Conservation (phyloP, 2,113 vertebrate genomes). For the Syngnathus floridae region DNA sequence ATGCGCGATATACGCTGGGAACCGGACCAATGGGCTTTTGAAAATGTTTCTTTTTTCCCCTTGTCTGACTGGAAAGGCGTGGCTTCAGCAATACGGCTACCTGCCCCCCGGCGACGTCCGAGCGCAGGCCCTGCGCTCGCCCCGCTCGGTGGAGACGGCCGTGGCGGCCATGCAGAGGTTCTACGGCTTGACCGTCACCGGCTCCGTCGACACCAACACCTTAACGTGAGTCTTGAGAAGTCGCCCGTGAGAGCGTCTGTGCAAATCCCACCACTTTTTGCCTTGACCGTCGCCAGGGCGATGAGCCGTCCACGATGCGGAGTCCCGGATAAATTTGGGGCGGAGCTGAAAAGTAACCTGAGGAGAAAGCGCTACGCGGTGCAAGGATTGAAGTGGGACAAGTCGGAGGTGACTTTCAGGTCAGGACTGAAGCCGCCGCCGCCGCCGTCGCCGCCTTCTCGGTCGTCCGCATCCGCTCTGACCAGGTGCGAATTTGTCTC, state of each 20-base stretch:
- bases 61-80: conserved; percentile 63
- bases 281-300: conserved; percentile 67
- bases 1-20: no score
- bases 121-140: conserved; percentile 82
- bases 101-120: conserved; percentile 83
- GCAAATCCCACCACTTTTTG: not conserved
- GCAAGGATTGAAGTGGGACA: conserved; percentile 86
- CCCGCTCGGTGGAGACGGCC: conserved; percentile 74
- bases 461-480: not conserved
- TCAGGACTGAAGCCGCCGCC: conserved; percentile 43
- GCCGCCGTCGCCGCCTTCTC: no score
- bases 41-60: conserved; percentile 2
- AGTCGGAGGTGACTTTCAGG: conserved; percentile 85
- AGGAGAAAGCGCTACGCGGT: conserved; percentile 83
- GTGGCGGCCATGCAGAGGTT: conserved; percentile 85
- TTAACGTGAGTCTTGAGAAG: conserved; percentile 69
- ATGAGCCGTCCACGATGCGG: conserved; percentile 85
- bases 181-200: conserved; percentile 80
- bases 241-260: not conserved
- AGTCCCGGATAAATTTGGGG: conserved; percentile 84
- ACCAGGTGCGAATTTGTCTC: not conserved
- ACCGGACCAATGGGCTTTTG: no score
- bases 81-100: conserved; percentile 90
- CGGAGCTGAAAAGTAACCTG: conserved; percentile 82
- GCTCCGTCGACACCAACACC: conserved; percentile 74